phyloP scores from a whole-genome alignment of 2,797 vertebrate species.

The Pseudomugil tenellus region DNA sequence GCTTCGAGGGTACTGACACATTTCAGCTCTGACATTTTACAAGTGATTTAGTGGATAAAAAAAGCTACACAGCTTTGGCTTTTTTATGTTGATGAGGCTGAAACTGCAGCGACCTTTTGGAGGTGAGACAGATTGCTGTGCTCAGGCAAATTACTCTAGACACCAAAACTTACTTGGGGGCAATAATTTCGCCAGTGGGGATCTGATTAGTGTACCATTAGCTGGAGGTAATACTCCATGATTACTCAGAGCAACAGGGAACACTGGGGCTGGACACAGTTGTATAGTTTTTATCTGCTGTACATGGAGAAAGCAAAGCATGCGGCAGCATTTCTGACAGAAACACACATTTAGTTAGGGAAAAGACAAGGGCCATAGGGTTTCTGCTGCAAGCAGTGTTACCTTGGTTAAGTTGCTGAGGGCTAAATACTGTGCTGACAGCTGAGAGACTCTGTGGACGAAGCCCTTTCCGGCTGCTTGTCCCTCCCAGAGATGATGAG shows the following conservation, averaged over 20 bases:
- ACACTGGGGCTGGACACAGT: slow-evolving; percentile 21
- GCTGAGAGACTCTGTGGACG: slow-evolving; percentile 96
- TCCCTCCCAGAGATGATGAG: slow-evolving; percentile 95
- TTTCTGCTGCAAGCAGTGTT: slow-evolving; percentile 36
- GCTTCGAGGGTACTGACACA: slow-evolving; percentile 43
- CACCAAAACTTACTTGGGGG: slow-evolving; percentile 3
- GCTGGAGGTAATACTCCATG: slow-evolving; percentile 37
- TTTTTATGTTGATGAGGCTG: slow-evolving; percentile 50
- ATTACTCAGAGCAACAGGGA: slow-evolving; percentile 40
- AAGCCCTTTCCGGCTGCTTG: slow-evolving; percentile 96
- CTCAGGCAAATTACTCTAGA: slow-evolving; percentile 38
- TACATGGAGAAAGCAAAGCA: slow-evolving; percentile 39
- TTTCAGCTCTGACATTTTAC: slow-evolving; percentile 61
- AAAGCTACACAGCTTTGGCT: slow-evolving; percentile 25
- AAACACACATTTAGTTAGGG: slow-evolving; percentile 21
- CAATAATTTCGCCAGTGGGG: slow-evolving; percentile 21
- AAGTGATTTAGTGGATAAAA: slow-evolving; percentile 40
- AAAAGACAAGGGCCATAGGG: slow-evolving; percentile 5
- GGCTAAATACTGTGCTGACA: slow-evolving; percentile 94
- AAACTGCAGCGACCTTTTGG: slow-evolving; percentile 22
- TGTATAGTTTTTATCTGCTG: slow-evolving; percentile 15
- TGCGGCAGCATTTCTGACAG: slow-evolving; percentile 35
- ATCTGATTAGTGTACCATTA: slow-evolving; percentile 22
- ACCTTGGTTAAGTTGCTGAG: slow-evolving; percentile 99
- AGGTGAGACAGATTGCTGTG: slow-evolving; percentile 29